Base-by-base conservation (phyloP, 1,140 invertebrate species). In the Halesus radiatus region DNA sequence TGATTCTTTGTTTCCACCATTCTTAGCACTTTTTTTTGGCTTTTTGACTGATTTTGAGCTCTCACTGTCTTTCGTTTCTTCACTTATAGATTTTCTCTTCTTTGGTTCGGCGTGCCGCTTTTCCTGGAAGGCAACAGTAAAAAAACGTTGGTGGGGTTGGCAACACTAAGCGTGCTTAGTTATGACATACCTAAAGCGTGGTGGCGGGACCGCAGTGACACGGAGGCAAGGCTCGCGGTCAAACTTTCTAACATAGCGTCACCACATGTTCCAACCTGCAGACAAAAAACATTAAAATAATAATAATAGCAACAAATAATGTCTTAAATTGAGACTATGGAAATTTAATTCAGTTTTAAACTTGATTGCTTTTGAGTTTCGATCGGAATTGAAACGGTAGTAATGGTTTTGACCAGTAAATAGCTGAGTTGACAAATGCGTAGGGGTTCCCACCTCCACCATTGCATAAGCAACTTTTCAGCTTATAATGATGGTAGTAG, bases 141-240 rank as follows among this genome's bases (percentile, higher is more conserved):
- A 80, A 45, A 76, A 20, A 74, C 22, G 64, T 86, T 86, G 84
- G 72, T 81, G 78, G 80, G 64, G 52, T 85, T 85, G 83, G 87
- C 87, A 87, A 86, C 88, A 87, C 86, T 84, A 78, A 54, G 84
- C 78, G 86, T 84, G 72, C 85, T 85, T 52, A 77, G 83, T 79
- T 86, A 84, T 81, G 86, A 91, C 87, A 91, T 92, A 92, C 92
- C 91, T 92, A 92, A 87, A 85, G 90, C 90, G 81, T 86, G 83
- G 68, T 82, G 86, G 85, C 85, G 72, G 32, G 53, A 3, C 52
- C 18, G 32, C 54, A 91, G 87, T 86, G 89, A 90, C 88, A 92
- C 88, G 88, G 90, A 89, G 88, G 90, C 91, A 85, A 92, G 87
- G 78, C 87, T 88, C 87, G 89, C 89, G 87, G 91, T 89, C 89